Evolutionary conservation across 2,797 vertebrate species (phyloP).

Genomic region (Gadopsis marmoratus): DNA sequence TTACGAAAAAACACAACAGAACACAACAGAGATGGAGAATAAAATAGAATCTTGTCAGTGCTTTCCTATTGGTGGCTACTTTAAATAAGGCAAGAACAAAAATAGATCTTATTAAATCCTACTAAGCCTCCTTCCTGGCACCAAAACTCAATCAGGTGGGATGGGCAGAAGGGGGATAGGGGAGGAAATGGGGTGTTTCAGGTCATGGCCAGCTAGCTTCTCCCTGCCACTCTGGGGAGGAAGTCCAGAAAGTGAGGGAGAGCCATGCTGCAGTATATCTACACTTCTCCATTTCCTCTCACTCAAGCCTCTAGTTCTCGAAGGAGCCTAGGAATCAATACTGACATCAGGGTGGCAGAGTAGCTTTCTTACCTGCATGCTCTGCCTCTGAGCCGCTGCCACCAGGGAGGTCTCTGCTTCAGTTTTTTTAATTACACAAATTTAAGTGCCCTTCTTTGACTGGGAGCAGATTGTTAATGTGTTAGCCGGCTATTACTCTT

Average conservation of each 20-base stretch:
- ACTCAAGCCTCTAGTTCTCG: constrained; percentile 76
- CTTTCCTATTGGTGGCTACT: constrained; percentile 7
- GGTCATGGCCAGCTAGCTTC: constrained; percentile 66
- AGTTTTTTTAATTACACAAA: constrained; percentile 75
- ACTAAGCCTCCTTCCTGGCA: constrained; percentile 37
- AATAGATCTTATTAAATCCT: constrained; percentile 55
- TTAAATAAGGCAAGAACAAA: constrained; percentile 38
- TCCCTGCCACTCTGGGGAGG: constrained; percentile 69
- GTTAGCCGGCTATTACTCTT: constrained; percentile 67
- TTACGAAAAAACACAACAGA: constrained; percentile 24
- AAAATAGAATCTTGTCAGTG: constrained; percentile 29
- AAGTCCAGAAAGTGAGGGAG: constrained; percentile 74
- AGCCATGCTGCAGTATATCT: constrained; percentile 76
- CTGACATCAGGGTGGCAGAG: constrained; percentile 67
- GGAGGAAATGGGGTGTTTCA: constrained; percentile 60
- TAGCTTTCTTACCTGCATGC: constrained; percentile 64
- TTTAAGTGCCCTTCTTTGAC: constrained; percentile 69
- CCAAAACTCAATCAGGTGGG: constrained; percentile 62
- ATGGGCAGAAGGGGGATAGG: constrained; percentile 19
- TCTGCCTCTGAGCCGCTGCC: constrained; percentile 42
- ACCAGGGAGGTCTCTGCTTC: constrained; percentile 52
- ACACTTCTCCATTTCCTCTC: constrained; percentile 83
- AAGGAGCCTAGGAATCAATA: constrained; percentile 79
- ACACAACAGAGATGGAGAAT: constrained; percentile 26
- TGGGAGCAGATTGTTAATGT: constrained; percentile 73